Base-by-base conservation (phyloP, 1,140 invertebrate species). In the Drosophila jambulina region DNA sequence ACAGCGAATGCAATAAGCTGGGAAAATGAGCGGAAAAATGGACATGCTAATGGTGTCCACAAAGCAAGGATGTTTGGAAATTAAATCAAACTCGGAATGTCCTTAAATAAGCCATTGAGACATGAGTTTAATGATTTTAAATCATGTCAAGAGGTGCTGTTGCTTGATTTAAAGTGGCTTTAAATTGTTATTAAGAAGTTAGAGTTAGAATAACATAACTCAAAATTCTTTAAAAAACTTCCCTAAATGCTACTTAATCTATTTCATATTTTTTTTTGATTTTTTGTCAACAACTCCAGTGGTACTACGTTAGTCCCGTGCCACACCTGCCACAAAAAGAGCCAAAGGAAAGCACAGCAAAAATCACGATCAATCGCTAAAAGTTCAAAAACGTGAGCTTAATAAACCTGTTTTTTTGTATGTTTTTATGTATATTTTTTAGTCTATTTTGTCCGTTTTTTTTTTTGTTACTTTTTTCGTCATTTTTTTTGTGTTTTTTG, bases 331-430 rank as follows among this genome's bases (percentile, higher is more conserved):
- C 4, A 56, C n/a, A 54, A 27, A 27, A 48, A 68, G 8, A 48
- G 17, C 9, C 4, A 29, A 46, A 49, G 5, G 29, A 42, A 15
- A 19, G 27, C 21, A n/a, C 69, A 19, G 43, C 21, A 27, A 56
- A 64, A 63, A 38, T 40, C 38, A 36, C 34, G 70, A 74, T 72
- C 70, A 72, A 72, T 72, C 34, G 32, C 40, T 56, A 29, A 49
- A 49, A 77, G 56, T 77, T 60, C 5, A 51, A 77, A 70, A 77
- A 77, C 62, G 75, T 77, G 75, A 77, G 62, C 40, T 27, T 67
- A 77, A 38, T 49, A 51, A 78, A 77, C 48, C 60, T 34, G 71
- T 65, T 64, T 34, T 61, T 48, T 17, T 3, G 32, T 32, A 9
- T 15, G 34, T 17, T 29, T 36, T 42, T 36, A n/a, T 34, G 7